These are phyloP conservation scores for Tenthredo mesomela DNA, from an alignment of 2,888 invertebrate genomes.

Conservation along the genomic window DNA sequence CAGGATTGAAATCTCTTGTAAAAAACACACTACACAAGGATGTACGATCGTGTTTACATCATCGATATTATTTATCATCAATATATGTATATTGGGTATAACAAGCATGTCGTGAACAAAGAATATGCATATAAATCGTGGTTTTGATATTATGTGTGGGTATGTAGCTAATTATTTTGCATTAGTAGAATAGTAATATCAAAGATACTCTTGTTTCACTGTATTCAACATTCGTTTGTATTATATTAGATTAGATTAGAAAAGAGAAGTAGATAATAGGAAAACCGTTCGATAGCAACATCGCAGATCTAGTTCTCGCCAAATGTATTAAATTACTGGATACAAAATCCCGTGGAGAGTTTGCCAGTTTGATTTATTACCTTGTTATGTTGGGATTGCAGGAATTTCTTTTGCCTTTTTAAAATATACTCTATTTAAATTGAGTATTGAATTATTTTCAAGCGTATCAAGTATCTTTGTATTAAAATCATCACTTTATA, in stretches of 20 bases:
- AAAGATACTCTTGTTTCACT: background rate
- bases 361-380: background rate
- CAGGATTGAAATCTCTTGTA: background rate
- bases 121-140: background rate
- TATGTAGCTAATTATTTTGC: background rate
- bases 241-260: background rate
- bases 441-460: background rate
- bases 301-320: background rate
- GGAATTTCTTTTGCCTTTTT: background rate
- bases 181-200: background rate
- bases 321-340: slow-evolving; percentile 19
- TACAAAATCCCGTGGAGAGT: background rate
- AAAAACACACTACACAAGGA: slow-evolving; percentile 16
- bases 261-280: background rate
- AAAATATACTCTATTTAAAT: background rate
- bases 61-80: background rate
- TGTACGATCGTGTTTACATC: background rate
- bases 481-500: slow-evolving; percentile 11
- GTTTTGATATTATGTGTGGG: background rate
- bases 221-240: background rate
- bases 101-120: background rate
- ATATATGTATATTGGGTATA: slow-evolving; percentile 4
- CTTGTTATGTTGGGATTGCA: too few relatives aligned
- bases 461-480: slow-evolving; percentile 4
- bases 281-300: background rate